Base-by-base conservation (phyloP, 2,888 invertebrate species). In the Acanthosepion esculentum region DNA sequence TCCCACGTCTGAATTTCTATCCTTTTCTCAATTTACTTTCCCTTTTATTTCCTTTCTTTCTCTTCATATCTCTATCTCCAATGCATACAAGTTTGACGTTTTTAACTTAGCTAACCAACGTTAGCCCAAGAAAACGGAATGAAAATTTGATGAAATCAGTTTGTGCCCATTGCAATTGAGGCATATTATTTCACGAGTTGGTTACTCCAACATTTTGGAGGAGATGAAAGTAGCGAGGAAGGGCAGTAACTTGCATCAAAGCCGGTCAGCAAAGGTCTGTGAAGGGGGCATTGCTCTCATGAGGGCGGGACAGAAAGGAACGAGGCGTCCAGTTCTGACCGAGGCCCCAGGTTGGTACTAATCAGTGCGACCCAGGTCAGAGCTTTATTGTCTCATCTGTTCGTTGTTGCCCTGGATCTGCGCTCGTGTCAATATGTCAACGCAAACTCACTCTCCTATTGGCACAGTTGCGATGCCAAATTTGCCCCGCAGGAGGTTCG, bases 351-450 rank as follows among this genome's bases (percentile, higher is more conserved):
- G 92, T 92, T 92, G 92, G 50, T 92, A 48, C 48, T 92, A 92
- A 92, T 92, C 48, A 92, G 48, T 92, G 41, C 48, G 92, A 50
- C 50, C 41, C 92, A 92, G 92, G 41, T 92, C 92, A 92, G 48
- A 50, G 50, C 50, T 92, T 92, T 92, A 92, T 92, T 92, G 92
- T 92, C 26, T 92, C 92, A 92, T 92, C 92, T 50, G 92, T 92
- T 92, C 48, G 92, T 50, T 29, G 29, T 29, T 92, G 50, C 50
- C 50, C 92, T 92, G 50, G 50, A 92, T 92, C 92, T 15, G 92
- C 48, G 92, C 48, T 48, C 50, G 50, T 92, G 92, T 92, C 92
- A 92, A 48, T 48, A 92, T 92, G 92, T 92, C 92, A 92, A 48
- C 92, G 92, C 48, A 92, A 92, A 92, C 48, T 48, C 48, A 50